Percentiles rank a stretch among this genome's conserved stretches.
Evolutionary conservation across 2,113 vertebrate genomes (phyloP).

Genomic region (Passer domesticus): DNA sequence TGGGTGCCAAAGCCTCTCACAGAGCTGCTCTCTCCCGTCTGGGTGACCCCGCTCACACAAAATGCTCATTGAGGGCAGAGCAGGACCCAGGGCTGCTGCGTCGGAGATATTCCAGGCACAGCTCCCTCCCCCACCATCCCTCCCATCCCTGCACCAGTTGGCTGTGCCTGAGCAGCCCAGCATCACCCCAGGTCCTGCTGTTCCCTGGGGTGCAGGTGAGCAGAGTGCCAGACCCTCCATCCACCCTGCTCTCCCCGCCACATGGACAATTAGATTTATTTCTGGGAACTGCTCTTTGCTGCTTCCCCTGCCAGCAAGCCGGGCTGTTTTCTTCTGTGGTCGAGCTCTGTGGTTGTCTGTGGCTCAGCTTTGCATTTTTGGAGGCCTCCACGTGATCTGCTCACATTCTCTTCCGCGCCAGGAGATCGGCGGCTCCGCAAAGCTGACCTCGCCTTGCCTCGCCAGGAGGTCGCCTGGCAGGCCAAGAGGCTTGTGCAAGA

Average conservation of each 20-base stretch:
- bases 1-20: neutral
- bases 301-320: neutral
- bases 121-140: neutral
- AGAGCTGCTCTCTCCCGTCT: neutral
- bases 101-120: constrained; percentile 36
- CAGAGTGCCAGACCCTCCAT: neutral
- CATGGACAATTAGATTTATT: neutral
- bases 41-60: constrained; percentile 12
- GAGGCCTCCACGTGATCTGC: constrained; percentile 1
- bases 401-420: rapidly evolving
- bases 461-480: neutral
- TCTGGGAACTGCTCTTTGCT: neutral
- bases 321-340: constrained; percentile 31
- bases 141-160: neutral
- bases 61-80: constrained; percentile 25
- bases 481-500: neutral
- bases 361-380: constrained; percentile 26
- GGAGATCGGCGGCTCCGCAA: neutral
- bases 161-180: neutral
- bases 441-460: neutral
- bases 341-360: neutral
- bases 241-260: neutral
- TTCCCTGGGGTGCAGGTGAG: neutral
- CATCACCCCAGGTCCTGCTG: neutral
- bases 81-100: neutral